Percentiles rank a stretch among this genome's conserved stretches.
phyloP scores from a whole-genome alignment of 2,113 vertebrate genomes.

The Dermatemys mawii region DNA sequence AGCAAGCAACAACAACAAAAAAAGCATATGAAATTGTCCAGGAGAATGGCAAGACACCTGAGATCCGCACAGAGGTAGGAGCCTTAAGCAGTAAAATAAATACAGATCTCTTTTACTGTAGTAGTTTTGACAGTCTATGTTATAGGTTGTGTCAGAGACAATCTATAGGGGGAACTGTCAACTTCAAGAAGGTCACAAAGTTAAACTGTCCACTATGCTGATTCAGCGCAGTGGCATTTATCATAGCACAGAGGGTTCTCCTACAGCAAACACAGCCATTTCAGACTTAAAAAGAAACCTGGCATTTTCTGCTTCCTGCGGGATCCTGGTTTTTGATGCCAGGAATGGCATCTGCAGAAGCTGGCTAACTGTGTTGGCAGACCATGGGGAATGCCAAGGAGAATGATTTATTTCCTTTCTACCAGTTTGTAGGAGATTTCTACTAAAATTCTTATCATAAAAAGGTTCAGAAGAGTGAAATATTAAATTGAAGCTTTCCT shows the following conservation, averaged over 20 bases:
- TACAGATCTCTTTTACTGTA: not conserved
- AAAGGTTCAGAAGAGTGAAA: constrained; percentile 43
- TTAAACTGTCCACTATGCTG: constrained; percentile 63
- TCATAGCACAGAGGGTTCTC: constrained; percentile 17
- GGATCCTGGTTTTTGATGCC: constrained; percentile 50
- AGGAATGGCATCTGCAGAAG: constrained; percentile 69
- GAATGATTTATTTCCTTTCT: constrained; percentile 63
- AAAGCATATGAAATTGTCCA: constrained; percentile 10
- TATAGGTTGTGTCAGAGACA: constrained; percentile 65
- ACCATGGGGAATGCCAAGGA: constrained; percentile 45
- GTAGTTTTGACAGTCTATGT: constrained; percentile 33
- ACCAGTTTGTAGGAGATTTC: constrained; percentile 22
- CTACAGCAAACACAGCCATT: constrained; percentile 36
- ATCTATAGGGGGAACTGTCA: constrained; percentile 30
- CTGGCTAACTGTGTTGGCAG: constrained; percentile 51
- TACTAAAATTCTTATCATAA: constrained; percentile 15
- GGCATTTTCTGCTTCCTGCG: constrained; percentile 50
- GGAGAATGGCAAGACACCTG: not conserved
- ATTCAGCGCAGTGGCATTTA: constrained; percentile 62
- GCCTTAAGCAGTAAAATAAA: constrained; percentile 48
- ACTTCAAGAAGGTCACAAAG: constrained; percentile 65
- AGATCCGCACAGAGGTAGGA: not conserved
- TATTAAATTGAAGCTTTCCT: not conserved
- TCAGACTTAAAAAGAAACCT: constrained; percentile 53
- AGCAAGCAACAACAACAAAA: too few relatives aligned